These are phyloP conservation scores for Agelastica alni DNA, from an alignment of 2,888 invertebrate genomes.

Conservation along the genomic window DNA sequence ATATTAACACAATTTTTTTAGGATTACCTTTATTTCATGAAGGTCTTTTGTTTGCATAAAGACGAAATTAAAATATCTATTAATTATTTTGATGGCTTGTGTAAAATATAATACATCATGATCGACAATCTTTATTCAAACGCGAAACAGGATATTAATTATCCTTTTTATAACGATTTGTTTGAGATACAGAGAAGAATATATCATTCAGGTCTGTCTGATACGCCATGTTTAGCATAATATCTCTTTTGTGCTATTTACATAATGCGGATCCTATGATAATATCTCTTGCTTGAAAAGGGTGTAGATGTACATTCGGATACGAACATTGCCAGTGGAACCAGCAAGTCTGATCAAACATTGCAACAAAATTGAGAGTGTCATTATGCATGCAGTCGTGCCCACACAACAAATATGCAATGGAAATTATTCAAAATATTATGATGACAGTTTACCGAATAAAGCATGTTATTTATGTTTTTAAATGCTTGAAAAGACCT, in stretches of 20 bases:
- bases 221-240: conserved; percentile 34
- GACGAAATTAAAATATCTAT: too few species aligned
- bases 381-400: conserved; percentile 20
- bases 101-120: too few species aligned
- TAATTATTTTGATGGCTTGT: too few species aligned
- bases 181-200: conserved; percentile 27
- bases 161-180: conserved; percentile 25
- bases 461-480: not conserved
- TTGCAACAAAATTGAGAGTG: conserved; percentile 21
- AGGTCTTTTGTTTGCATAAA: too few species aligned
- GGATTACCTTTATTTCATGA: too few species aligned
- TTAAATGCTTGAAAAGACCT: too few species aligned
- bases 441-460: conserved; percentile 4
- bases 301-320: conserved; percentile 29
- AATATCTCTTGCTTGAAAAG: conserved; percentile 31
- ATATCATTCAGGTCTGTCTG: conserved; percentile 29
- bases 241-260: conserved; percentile 35
- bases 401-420: conserved; percentile 13
- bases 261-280: conserved; percentile 39
- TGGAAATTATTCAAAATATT: conserved; percentile 5
- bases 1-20: too few species aligned
- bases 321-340: conserved; percentile 21
- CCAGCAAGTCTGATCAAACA: conserved; percentile 28
- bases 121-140: not conserved
- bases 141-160: conserved; percentile 26